Conservation (phyloP, 2,888 invertebrate species). For the Crocallis elinguaria region DNA sequence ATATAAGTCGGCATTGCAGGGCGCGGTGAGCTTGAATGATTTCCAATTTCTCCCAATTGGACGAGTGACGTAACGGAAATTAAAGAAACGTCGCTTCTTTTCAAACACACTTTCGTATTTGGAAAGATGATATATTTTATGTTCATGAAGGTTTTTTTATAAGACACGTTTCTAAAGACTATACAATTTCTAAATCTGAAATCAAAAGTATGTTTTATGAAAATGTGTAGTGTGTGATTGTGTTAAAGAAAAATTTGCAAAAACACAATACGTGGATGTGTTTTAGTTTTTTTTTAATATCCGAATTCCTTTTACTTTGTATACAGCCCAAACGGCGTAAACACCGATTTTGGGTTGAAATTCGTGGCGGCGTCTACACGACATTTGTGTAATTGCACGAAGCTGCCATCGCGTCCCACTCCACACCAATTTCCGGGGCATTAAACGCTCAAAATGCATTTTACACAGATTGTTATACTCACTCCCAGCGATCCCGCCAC, state of each 20-base stretch:
- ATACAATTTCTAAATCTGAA: no score
- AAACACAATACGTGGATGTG: not conserved
- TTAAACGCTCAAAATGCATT: slow-evolving; percentile 77
- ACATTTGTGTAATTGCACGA: slow-evolving; percentile 75
- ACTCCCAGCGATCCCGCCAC: slow-evolving; percentile 59
- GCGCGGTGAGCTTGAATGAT: slow-evolving; percentile 68
- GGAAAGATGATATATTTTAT: slow-evolving; percentile 27
- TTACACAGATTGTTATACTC: slow-evolving; percentile 70
- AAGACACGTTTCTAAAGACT: no score
- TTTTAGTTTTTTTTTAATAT: not conserved
- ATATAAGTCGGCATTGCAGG: slow-evolving; percentile 51
- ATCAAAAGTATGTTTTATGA: no score
- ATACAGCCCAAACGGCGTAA: slow-evolving; percentile 26
- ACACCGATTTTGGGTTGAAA: slow-evolving; percentile 33
- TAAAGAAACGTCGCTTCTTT: slow-evolving; percentile 72
- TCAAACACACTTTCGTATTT: slow-evolving; percentile 55
- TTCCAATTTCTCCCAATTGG: slow-evolving; percentile 79
- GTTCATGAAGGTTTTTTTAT: slow-evolving; percentile 35
- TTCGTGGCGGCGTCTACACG: slow-evolving; percentile 47
- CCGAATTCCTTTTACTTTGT: slow-evolving; percentile 30
- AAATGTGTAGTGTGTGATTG: no score
- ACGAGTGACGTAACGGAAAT: slow-evolving; percentile 84
- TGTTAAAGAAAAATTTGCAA: no score
- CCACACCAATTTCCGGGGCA: slow-evolving; percentile 74
- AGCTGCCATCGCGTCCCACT: slow-evolving; percentile 64